A percentile compares a stretch with the other conserved stretches of the same genome.
Conservation (phyloP, 1,140 invertebrate genomes). For the Halictus rubicundus region DNA sequence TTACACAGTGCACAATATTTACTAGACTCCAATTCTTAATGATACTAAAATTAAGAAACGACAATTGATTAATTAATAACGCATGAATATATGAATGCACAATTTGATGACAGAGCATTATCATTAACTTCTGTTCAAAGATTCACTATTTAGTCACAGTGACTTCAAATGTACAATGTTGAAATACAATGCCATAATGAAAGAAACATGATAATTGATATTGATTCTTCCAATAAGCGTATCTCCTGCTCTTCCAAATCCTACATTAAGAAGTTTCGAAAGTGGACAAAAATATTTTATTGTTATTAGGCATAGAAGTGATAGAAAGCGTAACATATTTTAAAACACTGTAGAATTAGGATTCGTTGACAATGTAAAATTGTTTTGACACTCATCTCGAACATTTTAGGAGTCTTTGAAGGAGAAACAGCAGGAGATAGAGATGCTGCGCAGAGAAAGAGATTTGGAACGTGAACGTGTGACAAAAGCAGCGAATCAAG, state of each 20-base stretch:
- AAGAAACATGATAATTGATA: neutral
- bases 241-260: neutral
- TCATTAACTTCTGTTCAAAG: slow-evolving; percentile 2
- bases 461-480: slow-evolving; percentile 90
- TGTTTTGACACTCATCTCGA: neutral
- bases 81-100: neutral
- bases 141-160: neutral
- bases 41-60: neutral
- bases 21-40: slow-evolving; percentile 9
- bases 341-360: neutral
- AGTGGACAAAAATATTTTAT: neutral
- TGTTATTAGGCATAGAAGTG: neutral
- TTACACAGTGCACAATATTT: neutral
- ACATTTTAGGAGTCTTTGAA: slow-evolving; percentile 90
- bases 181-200: neutral
- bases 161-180: neutral
- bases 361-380: neutral
- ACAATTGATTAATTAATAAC: neutral
- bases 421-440: slow-evolving; percentile 96
- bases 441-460: slow-evolving; percentile 92
- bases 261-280: neutral
- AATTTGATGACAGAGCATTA: slow-evolving; percentile 16
- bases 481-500: slow-evolving; percentile 86
- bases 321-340: neutral
- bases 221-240: neutral